Evolutionary conservation across 2,797 vertebrate species (phyloP).

Genomic region (Enteromius viviparus): DNA sequence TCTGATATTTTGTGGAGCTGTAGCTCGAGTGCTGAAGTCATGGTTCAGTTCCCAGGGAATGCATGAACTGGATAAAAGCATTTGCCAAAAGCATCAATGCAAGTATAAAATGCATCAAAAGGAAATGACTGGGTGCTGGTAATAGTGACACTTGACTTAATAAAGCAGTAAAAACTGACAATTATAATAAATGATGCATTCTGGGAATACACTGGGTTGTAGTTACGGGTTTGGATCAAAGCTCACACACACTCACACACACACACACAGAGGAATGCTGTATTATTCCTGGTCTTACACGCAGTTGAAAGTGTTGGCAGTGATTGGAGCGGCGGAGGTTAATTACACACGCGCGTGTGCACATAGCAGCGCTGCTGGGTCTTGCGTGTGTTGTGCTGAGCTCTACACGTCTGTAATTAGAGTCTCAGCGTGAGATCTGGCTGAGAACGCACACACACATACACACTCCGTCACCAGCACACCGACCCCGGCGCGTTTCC

Average conservation of each 20-base stretch:
- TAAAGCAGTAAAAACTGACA: background rate
- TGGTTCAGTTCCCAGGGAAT: background rate
- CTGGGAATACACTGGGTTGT: background rate
- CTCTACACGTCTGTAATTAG: slow-evolving; percentile 65
- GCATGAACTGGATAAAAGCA: background rate
- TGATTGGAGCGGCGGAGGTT: slow-evolving; percentile 65
- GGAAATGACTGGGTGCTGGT: background rate
- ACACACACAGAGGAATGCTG: background rate
- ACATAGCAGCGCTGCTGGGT: slow-evolving; percentile 16
- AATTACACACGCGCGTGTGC: slow-evolving; percentile 51
- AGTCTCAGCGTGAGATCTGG: slow-evolving; percentile 59
- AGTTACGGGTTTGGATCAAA: background rate
- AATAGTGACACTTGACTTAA: background rate
- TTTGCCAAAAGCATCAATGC: background rate
- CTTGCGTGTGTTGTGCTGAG: slow-evolving; percentile 32
- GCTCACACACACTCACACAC: background rate
- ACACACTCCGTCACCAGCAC: background rate
- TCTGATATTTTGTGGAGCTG: background rate
- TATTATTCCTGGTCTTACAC: slow-evolving; percentile 27
- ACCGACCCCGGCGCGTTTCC: background rate
- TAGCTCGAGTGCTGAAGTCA: background rate
- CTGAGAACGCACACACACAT: slow-evolving; percentile 41
- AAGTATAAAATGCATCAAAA: background rate
- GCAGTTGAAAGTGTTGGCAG: slow-evolving; percentile 64
- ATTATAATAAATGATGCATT: background rate